Evolutionary conservation across 2,113 vertebrate species (phyloP).

Genomic region (Callaeas wilsoni): DNA sequence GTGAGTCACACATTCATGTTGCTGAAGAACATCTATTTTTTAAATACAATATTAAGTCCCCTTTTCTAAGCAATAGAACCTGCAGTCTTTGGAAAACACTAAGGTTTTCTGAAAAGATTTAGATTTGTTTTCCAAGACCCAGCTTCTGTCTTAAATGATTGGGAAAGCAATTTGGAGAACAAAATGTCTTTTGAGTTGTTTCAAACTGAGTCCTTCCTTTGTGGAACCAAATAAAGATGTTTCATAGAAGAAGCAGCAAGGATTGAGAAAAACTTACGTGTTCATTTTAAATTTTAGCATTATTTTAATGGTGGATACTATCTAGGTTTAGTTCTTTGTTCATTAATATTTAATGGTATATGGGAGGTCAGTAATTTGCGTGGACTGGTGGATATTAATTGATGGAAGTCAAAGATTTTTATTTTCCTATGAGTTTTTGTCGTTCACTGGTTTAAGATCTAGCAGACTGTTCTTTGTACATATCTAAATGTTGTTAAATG

Average conservation of each 20-base stretch:
- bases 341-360: not conserved
- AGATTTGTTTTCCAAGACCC: not conserved
- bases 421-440: not conserved
- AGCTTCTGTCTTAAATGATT: not conserved
- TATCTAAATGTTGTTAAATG: not conserved
- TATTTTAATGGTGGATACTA: not conserved
- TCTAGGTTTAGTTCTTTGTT: not conserved
- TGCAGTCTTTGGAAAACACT: not conserved
- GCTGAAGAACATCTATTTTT: not conserved
- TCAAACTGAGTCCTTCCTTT: not conserved
- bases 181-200: not conserved
- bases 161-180: not conserved
- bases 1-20: not conserved
- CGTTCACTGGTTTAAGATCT: not conserved
- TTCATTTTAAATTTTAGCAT: not conserved
- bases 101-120: not conserved
- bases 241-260: not conserved
- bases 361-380: not conserved
- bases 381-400: not conserved
- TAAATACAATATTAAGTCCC: not conserved
- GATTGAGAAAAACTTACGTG: not conserved
- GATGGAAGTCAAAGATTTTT: not conserved
- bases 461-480: not conserved
- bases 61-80: not conserved
- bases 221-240: not conserved